phyloP scores from a whole-genome alignment of 2,888 invertebrate genomes.

The Auanema freiburgensis region DNA sequence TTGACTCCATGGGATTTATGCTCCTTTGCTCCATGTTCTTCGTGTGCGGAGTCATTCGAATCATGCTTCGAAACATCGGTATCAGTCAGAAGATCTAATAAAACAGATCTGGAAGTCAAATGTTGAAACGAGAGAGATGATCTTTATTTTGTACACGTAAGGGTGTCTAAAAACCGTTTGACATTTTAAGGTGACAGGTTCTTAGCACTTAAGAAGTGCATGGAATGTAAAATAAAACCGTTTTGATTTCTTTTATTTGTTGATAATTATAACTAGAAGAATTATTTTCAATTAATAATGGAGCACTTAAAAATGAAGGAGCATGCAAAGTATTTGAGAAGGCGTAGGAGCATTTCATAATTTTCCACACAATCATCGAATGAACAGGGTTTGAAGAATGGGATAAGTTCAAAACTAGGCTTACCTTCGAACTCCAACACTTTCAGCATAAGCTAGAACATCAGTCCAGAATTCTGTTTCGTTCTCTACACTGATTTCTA shows the following conservation, averaged over 20 bases:
- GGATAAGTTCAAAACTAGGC: background rate
- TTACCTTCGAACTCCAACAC: slow-evolving; percentile 16
- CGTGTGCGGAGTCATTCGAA: background rate
- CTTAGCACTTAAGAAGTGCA: no score
- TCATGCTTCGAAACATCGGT: background rate
- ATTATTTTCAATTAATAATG: no score
- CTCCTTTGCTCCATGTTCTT: slow-evolving; percentile 3
- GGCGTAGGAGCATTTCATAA: no score
- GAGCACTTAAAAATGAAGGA: no score
- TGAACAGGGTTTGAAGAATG: background rate
- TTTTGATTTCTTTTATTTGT: slow-evolving; percentile 3
- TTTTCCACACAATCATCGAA: no score
- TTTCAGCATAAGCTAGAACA: slow-evolving; percentile 17
- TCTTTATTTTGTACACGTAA: no score
- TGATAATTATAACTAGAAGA: slow-evolving; percentile 1
- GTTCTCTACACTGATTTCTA: slow-evolving; percentile 19
- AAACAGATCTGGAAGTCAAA: slow-evolving; percentile 5
- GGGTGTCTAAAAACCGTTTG: no score
- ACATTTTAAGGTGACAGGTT: no score
- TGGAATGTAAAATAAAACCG: slow-evolving; percentile 1
- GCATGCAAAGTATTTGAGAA: no score
- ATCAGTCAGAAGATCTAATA: background rate
- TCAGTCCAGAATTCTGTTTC: slow-evolving; percentile 23
- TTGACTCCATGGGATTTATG: slow-evolving; percentile 28
- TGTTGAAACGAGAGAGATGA: background rate